Base-by-base conservation (phyloP, 2,797 vertebrate species). In the Cryptoprocta ferox region DNA sequence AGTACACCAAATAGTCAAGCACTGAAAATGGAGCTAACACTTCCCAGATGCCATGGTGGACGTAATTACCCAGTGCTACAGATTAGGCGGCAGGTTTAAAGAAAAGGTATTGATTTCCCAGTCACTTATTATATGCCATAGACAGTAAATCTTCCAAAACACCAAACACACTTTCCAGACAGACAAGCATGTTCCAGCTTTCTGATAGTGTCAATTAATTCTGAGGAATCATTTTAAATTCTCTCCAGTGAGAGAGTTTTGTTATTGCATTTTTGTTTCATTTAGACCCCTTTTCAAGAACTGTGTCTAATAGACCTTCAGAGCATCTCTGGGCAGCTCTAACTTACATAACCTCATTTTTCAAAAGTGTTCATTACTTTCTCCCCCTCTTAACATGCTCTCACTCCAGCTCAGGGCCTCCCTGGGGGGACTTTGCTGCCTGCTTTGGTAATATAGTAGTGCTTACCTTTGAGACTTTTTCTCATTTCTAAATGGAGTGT, bases 331-430 rank as follows among this genome's bases (percentile, higher is more conserved):
- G 97, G 95, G 94, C 30, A 98, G 96, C 78, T 97, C 96, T 96
- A 97, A 97, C 28, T 85, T 98, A 98, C 92, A 97, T 96, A 98
- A 96, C 93, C 97, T 98, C 96, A 97, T 98, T 98, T 98, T 98
- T 98, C 97, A 98, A 95, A 93, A 19, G 76, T 92, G 96, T 90
- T 98, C 76, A 71, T 96, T 98, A 97, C 92, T 97, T 98, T 97
- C 37, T 61, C 61, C 71, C 42, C 94, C 95, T 98, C 91, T 45
- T 63, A 91, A 88, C 28, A 86, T n/a, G 45, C 91, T 97, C 86
- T 92, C 6, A 56, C 61, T 96, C 59, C 75, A 66, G 56, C 8
- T n/a, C 5, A 42, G 73, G 82, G 28, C 84, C 56, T 96, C 90
- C 94, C 82, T 15, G 13, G 78, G 53, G 97, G 86, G 18, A 50